Percentiles rank a stretch among this genome's conserved stretches.
Evolutionary conservation across 1,140 invertebrate genomes (phyloP).

Genomic region (Planococcus citri): DNA sequence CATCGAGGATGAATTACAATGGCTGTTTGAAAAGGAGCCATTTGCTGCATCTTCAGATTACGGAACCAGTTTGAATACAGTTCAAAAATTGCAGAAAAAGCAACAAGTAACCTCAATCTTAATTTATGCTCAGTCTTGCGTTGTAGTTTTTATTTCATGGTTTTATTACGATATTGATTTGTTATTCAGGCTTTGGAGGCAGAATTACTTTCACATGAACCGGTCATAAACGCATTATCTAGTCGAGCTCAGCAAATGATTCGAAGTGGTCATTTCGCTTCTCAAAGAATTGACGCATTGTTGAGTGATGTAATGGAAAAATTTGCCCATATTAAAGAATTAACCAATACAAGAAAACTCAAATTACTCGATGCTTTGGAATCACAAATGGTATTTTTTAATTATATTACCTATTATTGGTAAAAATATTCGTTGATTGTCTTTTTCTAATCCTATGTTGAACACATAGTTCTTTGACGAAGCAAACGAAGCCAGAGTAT

Average conservation of each 20-base stretch:
- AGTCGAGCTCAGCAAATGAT: constrained; percentile 62
- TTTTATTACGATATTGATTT: no score
- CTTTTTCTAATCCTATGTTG: no score
- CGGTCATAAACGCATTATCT: constrained; percentile 56
- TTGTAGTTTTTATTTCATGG: no score
- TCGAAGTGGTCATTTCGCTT: constrained; percentile 69
- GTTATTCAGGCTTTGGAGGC: constrained; percentile 51
- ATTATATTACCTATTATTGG: neutral
- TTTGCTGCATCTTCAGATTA: constrained; percentile 65
- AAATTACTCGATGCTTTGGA: constrained; percentile 69
- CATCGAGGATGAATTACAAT: constrained; percentile 72
- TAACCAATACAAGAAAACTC: constrained; percentile 53
- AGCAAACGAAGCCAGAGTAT: constrained; percentile 70
- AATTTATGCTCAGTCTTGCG: no score
- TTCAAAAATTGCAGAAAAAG: constrained; percentile 93
- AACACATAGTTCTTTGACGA: constrained; percentile 70
- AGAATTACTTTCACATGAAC: constrained; percentile 68
- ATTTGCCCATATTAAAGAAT: constrained; percentile 50
- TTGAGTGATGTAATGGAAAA: constrained; percentile 50
- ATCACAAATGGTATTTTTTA: constrained; percentile 56
- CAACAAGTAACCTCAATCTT: constrained; percentile 45
- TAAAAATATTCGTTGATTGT: neutral
- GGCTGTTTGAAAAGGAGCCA: constrained; percentile 74
- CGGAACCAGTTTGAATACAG: constrained; percentile 68
- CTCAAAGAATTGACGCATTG: constrained; percentile 51